phyloP scores from a whole-genome alignment of 2,113 vertebrate species.

The Tupaia chinensis region DNA sequence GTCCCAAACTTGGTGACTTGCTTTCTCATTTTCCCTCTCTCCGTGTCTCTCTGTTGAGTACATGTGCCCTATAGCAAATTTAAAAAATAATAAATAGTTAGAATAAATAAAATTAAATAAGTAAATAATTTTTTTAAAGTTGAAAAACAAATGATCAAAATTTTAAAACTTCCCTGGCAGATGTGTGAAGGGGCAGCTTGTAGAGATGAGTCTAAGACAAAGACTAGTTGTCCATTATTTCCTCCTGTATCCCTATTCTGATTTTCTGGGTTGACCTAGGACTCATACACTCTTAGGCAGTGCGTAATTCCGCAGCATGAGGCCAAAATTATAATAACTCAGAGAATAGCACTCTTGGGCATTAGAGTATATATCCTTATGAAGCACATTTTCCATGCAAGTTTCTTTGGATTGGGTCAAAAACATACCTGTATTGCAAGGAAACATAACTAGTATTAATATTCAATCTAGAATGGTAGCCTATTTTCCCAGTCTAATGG shows the following conservation, averaged over 20 bases:
- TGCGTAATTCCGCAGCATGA: slow-evolving; percentile 56
- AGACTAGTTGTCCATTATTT: not conserved
- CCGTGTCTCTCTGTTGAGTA: no score
- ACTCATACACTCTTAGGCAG: slow-evolving; percentile 33
- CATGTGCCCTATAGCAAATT: no score
- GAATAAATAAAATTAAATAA: no score
- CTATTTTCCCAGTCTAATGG: not conserved
- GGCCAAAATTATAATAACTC: slow-evolving; percentile 62
- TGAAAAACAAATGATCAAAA: not conserved
- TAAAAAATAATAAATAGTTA: no score
- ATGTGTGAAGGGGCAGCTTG: not conserved
- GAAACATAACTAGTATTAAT: not conserved
- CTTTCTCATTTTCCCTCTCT: no score
- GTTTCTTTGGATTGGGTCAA: slow-evolving; percentile 29
- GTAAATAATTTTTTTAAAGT: no score
- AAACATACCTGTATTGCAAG: slow-evolving; percentile 26
- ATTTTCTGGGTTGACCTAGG: slow-evolving; percentile 4
- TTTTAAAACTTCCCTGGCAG: not conserved
- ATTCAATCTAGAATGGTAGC: not conserved
- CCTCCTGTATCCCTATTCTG: not conserved
- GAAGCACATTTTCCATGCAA: slow-evolving; percentile 48
- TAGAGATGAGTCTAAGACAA: not conserved
- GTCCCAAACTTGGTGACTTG: no score
- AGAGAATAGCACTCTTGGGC: slow-evolving; percentile 19
- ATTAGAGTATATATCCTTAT: not conserved